These are phyloP conservation scores for Pegoplata infirma DNA, from an alignment of 2,888 invertebrate species.

Conservation along the genomic window DNA sequence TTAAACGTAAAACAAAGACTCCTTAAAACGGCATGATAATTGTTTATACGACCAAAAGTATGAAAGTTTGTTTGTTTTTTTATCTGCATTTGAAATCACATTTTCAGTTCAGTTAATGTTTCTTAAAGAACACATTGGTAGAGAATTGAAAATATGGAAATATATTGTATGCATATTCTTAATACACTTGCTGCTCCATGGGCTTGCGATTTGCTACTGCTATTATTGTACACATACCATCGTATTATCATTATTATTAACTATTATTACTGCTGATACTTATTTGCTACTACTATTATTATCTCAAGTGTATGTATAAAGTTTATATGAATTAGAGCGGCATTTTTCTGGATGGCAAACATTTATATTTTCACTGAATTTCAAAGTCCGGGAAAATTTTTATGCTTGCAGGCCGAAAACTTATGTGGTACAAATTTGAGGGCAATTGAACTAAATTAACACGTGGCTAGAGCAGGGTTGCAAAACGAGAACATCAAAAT, in stretches of 20 bases:
- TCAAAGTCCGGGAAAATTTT: background rate
- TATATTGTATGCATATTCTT: constrained; percentile 24
- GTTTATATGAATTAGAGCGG: background rate
- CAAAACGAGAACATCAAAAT: too few species aligned
- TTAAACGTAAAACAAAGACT: background rate
- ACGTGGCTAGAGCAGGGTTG: too few species aligned
- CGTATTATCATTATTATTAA: constrained; percentile 53
- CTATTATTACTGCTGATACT: constrained; percentile 44
- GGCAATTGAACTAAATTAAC: too few species aligned
- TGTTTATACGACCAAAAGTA: constrained; percentile 25
- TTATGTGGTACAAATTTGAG: too few species aligned
- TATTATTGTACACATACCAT: background rate
- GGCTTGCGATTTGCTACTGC: background rate
- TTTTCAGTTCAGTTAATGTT: constrained; percentile 46
- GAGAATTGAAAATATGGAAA: background rate
- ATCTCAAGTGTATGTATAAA: constrained; percentile 35
- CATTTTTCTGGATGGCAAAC: background rate
- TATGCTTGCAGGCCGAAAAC: too few species aligned
- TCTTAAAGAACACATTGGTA: constrained; percentile 15
- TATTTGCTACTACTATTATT: constrained; percentile 46
- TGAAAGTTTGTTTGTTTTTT: background rate
- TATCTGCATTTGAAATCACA: constrained; percentile 15
- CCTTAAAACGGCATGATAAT: background rate
- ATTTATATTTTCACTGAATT: background rate
- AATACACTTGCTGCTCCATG: constrained; percentile 41